Evolutionary conservation across 2,888 invertebrate genomes (phyloP), one percentile per base, ranked within the genome.

Genomic region (Achlya flavicornis): DNA sequence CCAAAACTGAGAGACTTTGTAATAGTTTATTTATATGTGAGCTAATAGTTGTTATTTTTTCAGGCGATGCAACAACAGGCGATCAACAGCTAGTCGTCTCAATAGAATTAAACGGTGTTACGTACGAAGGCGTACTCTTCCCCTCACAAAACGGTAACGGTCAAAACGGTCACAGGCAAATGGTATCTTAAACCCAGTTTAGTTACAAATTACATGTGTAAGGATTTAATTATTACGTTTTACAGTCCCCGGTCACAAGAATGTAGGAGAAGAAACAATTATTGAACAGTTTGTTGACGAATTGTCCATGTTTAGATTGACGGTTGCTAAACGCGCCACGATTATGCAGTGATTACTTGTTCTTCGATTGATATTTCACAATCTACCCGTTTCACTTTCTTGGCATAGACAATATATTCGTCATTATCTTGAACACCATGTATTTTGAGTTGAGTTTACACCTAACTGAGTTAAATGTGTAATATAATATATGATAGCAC

Each of bases 101-200:
- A 80, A 98, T 99, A 96, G 98, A 99, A 89, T 95, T 99, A 69
- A 99, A 99, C 86, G 99, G 99, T 58, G 96, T 98, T 63, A 97
- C 97, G 89, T 99, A 99, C 90, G 98, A 99, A 91, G 99, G 99
- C 26, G 97, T 99, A 10, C 95, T 99, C 8, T 98, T 98, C 88
- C 92, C 93, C 58, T 86, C 92, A 67, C 87, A 88, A 68, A 87
- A 82, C 68, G 87, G 86, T 63, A 94, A 87, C 74, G 88, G 89
- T n/a, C 90, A 87, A 66, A 91, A 89, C 69, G 88, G 87, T 43
- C 90, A 92, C 79, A 83, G 91, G 82, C 91, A 90, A 79, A 91
- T 93, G 90, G 91, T 92, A 53, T 92, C 92, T 69, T 93, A 93
- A 89, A 74, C 67, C 66, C 46, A 63, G 26, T 58, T 48, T 53